Evolutionary conservation across 2,888 invertebrate species (phyloP).

Genomic region (Scaptomyza caliginosa): DNA sequence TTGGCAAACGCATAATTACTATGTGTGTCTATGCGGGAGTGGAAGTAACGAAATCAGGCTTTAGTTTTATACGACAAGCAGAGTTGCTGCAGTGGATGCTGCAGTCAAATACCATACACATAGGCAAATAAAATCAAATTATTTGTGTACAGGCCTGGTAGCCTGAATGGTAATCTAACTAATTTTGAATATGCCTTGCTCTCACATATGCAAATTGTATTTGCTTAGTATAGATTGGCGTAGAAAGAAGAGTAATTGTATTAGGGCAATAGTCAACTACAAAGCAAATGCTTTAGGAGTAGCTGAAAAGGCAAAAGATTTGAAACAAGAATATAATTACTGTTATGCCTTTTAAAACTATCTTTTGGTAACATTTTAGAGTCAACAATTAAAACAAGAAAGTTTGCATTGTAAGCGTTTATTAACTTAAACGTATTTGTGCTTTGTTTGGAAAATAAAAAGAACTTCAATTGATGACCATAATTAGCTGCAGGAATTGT

Average conservation of each 20-base stretch:
- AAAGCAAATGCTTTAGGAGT: not conserved
- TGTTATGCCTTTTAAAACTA: slow-evolving; percentile 5
- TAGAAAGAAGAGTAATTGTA: not conserved
- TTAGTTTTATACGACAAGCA: not conserved
- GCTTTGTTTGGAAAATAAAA: slow-evolving; percentile 36
- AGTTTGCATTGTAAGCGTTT: slow-evolving; percentile 47
- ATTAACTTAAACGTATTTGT: slow-evolving; percentile 48
- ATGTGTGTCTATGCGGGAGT: slow-evolving; percentile 1
- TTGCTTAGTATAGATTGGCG: not conserved
- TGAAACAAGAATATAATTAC: slow-evolving; percentile 3
- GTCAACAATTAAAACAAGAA: slow-evolving; percentile 33
- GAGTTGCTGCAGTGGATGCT: slow-evolving; percentile 6
- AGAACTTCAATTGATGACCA: slow-evolving; percentile 29
- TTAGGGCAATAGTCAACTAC: not conserved
- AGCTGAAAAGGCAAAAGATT: not conserved
- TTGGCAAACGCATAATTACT: slow-evolving; percentile 59
- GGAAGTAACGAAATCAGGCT: not conserved
- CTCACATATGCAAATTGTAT: not conserved
- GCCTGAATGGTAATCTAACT: not conserved
- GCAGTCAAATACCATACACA: slow-evolving; percentile 47
- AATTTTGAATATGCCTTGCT: not conserved
- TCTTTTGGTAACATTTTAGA: not conserved
- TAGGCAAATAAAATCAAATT: slow-evolving; percentile 45
- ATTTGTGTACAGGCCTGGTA: slow-evolving; percentile 7
- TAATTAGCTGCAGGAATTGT: slow-evolving; percentile 31